Conservation (phyloP, 2,888 invertebrate species). For the Rhingia rostrata region DNA sequence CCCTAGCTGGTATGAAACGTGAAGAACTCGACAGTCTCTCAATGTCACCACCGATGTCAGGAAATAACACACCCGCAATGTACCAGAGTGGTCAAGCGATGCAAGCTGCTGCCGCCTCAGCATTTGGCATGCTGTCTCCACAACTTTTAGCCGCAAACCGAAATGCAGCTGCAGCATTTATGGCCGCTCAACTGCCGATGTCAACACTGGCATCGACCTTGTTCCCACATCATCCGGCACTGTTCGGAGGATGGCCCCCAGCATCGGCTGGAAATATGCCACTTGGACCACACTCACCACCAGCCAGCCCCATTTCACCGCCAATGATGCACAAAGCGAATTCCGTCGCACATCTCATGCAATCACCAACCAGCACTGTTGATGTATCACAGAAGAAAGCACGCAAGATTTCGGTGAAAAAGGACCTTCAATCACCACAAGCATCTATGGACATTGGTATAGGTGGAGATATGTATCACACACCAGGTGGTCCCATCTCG, state of each 20-base stretch:
- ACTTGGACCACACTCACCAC: constrained; percentile 80
- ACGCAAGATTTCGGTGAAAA: constrained; percentile 81
- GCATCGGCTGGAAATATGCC: constrained; percentile 73
- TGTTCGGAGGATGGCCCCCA: constrained; percentile 81
- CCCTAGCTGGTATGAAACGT: constrained; percentile 82
- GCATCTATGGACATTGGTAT: constrained; percentile 79
- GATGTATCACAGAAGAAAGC: constrained; percentile 77
- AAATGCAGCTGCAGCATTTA: constrained; percentile 82
- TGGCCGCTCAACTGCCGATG: constrained; percentile 82
- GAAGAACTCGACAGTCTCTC: constrained; percentile 81
- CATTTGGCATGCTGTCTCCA: constrained; percentile 82
- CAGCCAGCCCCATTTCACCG: constrained; percentile 81
- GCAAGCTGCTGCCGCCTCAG: constrained; percentile 81
- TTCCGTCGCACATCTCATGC: constrained; percentile 59
- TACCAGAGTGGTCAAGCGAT: constrained; percentile 80
- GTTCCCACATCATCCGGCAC: constrained; percentile 82
- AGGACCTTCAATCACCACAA: constrained; percentile 80
- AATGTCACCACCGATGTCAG: constrained; percentile 82
- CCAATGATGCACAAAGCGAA: constrained; percentile 68
- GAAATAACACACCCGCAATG: constrained; percentile 79
- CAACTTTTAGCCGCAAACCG: constrained; percentile 81
- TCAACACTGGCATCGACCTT: constrained; percentile 81
- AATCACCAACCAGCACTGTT: constrained; percentile 68
- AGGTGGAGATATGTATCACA: constrained; percentile 79
- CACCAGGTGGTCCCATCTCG: constrained; percentile 83